A percentile compares a stretch with the other conserved stretches of the same genome.
Evolutionary conservation across 1,140 invertebrate species (phyloP).

Genomic region (Drosophila micromelanica): DNA sequence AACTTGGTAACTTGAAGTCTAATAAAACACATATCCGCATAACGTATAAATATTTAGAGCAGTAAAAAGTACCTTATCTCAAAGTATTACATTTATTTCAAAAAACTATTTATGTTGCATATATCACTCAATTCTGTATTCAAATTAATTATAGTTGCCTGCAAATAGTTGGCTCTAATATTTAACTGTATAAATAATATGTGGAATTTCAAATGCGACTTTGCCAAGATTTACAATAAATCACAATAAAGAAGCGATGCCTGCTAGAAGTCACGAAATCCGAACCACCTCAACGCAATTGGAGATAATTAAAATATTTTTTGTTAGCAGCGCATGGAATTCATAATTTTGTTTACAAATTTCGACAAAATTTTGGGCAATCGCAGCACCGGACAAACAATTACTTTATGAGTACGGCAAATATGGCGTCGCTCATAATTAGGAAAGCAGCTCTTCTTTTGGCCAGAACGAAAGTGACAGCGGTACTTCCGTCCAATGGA

Average conservation of each 20-base stretch:
- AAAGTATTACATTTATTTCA: no score
- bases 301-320: constrained; percentile 78
- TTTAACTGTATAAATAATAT: no score
- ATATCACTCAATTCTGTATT: no score
- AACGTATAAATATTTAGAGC: no score
- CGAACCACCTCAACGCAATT: constrained; percentile 33
- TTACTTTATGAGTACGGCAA: constrained; percentile 69
- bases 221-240: neutral
- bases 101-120: no score
- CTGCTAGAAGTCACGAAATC: constrained; percentile 44
- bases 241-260: neutral
- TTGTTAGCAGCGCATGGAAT: constrained; percentile 39
- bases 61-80: no score
- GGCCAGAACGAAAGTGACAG: constrained; percentile 70
- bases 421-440: constrained; percentile 77
- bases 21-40: no score
- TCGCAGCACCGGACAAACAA: constrained; percentile 43
- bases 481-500: constrained; percentile 54
- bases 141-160: no score
- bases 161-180: no score
- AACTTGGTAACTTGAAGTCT: no score
- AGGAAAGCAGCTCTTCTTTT: constrained; percentile 36
- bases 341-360: constrained; percentile 56
- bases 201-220: no score
- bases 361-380: constrained; percentile 13